Conservation (phyloP, 2,797 vertebrate species). For the Neosalanx taihuensis region DNA sequence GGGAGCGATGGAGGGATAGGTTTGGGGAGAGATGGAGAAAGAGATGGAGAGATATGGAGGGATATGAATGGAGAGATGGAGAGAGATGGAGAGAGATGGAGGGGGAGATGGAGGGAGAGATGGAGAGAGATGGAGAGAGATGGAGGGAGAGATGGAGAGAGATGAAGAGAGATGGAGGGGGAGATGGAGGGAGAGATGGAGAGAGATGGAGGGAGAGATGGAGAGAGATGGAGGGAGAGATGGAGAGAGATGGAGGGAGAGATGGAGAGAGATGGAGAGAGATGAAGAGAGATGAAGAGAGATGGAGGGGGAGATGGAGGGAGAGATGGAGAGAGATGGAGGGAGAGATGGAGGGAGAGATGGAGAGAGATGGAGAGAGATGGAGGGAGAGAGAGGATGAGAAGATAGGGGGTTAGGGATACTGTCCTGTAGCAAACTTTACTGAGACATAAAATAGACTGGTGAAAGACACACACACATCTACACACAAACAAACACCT, state of each 20-base stretch:
- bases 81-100: background rate
- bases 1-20: background rate
- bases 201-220: background rate
- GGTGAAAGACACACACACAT: constrained; percentile 6
- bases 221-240: background rate
- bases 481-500: constrained; percentile 15
- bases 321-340: too few species aligned
- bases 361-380: background rate
- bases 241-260: too few species aligned
- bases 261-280: background rate
- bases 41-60: background rate
- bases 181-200: too few species aligned
- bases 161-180: too few species aligned
- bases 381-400: background rate
- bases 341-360: background rate
- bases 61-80: background rate
- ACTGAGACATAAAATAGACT: background rate
- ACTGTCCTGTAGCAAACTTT: background rate
- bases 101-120: background rate
- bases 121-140: too few species aligned
- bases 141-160: too few species aligned
- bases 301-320: too few species aligned
- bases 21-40: background rate
- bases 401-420: background rate
- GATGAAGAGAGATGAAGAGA: too few species aligned